A percentile compares a stretch with the other conserved stretches of the same genome.
Evolutionary conservation across 2,797 vertebrate species (phyloP).

Genomic region (Eleutherodactylus coqui): DNA sequence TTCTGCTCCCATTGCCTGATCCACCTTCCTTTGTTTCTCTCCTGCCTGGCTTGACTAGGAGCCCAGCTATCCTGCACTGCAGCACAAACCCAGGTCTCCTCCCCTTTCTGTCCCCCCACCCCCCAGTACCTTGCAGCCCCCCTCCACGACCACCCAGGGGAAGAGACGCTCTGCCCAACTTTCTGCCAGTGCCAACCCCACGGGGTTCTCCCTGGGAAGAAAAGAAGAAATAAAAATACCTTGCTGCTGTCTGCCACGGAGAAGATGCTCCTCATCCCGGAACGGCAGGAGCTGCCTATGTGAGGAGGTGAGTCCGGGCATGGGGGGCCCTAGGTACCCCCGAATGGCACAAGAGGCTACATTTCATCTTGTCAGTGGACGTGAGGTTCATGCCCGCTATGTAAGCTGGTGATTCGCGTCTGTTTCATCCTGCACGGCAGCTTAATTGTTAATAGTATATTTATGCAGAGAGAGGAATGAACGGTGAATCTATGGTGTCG

Average conservation of each 20-base stretch:
- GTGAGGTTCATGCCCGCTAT: not conserved
- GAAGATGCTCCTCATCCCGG: slow-evolving; percentile 45
- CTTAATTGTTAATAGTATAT: not conserved
- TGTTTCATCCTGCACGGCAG: not conserved
- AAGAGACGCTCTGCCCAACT: slow-evolving; percentile 61
- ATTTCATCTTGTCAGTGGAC: not conserved
- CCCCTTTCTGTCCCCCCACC: slow-evolving; percentile 25
- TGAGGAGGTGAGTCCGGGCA: slow-evolving; percentile 55
- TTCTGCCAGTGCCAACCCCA: slow-evolving; percentile 55
- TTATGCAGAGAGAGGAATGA: slow-evolving; percentile 5
- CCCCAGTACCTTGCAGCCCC: not conserved
- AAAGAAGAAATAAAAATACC: slow-evolving; percentile 1
- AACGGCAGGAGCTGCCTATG: slow-evolving; percentile 41
- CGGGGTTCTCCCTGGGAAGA: slow-evolving; percentile 41
- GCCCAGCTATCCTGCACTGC: slow-evolving; percentile 63
- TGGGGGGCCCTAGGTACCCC: not conserved
- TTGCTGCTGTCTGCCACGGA: slow-evolving; percentile 37
- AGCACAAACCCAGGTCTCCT: slow-evolving; percentile 60
- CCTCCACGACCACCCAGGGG: slow-evolving; percentile 34
- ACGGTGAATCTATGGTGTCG: not conserved
- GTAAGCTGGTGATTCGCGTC: not conserved
- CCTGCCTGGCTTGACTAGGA: slow-evolving; percentile 52
- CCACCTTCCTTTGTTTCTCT: slow-evolving; percentile 56
- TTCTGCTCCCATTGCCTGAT: slow-evolving; percentile 22
- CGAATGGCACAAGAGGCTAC: too few relatives aligned